Evolutionary conservation across 2,797 vertebrate species (phyloP), one percentile per base, ranked within the genome.

Genomic region (Margarornis squamiger): DNA sequence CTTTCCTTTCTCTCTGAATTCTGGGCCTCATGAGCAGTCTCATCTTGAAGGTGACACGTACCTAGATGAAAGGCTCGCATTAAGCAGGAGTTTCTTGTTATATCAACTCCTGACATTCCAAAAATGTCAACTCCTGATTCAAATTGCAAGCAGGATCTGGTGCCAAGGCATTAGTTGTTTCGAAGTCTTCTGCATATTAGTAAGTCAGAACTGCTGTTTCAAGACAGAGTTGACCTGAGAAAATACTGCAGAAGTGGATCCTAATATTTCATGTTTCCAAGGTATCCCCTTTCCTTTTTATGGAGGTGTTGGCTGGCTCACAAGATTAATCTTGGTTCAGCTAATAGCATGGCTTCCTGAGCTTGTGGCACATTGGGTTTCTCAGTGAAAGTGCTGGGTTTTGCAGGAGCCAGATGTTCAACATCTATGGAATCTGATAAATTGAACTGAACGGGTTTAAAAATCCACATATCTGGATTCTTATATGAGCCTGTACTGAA

Each of bases 61-160:
- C 62, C 70, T 90, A 71, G 92, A 93, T 95, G 62, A 95, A 96
- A 96, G 78, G 54, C 61, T 88, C 78, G n/a, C 75, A 78, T 94
- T 94, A 90, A 92, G 82, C 38, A 66, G 61, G 73, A 93, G 77
- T 87, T 93, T 78, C 85, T 77, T 92, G 61, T 92, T 91, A 15
- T 54, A 57, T 93, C 87, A 81, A 80, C 79, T 91, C 82, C 71
- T 78, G 88, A 91, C 92, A 90, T 86, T 91, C 90, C 70, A 80
- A 80, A 93, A 95, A 80, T 55, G 58, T 95, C 78, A 87, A 9
- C 57, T 93, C 30, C 39, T 77, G 70, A 83, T 92, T 90, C 72
- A 88, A 18, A 8, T 75, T 86, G 72, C 49, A 51, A 15, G 51
- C 73, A 86, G 81, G 75, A 58, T 91, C 55, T 95, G 49, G 21